phyloP scores from a whole-genome alignment of 1,140 invertebrate genomes.

The Bombus sibiricus region DNA sequence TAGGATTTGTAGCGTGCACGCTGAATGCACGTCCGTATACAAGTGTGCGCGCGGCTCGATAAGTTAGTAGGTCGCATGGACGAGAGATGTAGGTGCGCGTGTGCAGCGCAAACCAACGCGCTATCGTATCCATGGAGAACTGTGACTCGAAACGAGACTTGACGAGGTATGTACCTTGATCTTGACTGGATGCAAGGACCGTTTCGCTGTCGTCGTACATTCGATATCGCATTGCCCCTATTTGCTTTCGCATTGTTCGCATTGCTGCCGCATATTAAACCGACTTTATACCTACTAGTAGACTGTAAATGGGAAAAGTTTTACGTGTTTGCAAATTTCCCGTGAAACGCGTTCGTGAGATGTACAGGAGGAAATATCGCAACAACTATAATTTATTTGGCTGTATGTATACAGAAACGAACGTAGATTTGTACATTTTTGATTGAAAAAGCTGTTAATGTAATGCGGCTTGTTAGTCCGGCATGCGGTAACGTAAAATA shows the following conservation, averaged over 20 bases:
- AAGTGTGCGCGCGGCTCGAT: slow-evolving; percentile 24
- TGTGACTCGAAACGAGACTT: slow-evolving; percentile 39
- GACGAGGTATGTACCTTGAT: slow-evolving; percentile 70
- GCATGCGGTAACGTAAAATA: no score
- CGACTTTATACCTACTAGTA: not conserved
- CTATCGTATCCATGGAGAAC: slow-evolving; percentile 39
- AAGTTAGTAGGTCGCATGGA: slow-evolving; percentile 65
- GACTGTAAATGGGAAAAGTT: not conserved
- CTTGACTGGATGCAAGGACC: slow-evolving; percentile 77
- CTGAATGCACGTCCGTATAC: slow-evolving; percentile 34
- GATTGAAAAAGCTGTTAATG: no score
- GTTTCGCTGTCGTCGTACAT: slow-evolving; percentile 61
- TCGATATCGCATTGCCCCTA: slow-evolving; percentile 30
- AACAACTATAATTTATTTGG: not conserved
- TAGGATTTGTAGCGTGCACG: slow-evolving; percentile 27
- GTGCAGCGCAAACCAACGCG: not conserved
- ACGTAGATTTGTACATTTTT: not conserved
- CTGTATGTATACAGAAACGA: not conserved
- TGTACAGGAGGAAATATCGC: not conserved
- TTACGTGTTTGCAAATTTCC: not conserved
- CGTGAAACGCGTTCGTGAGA: not conserved
- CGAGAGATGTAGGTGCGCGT: slow-evolving; percentile 52
- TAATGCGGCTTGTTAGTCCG: no score
- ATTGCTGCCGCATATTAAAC: not conserved
- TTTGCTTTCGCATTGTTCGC: slow-evolving; percentile 25